Evolutionary conservation across 23 tunicate genomes (phyloP).

Genomic region (Styela clava): DNA sequence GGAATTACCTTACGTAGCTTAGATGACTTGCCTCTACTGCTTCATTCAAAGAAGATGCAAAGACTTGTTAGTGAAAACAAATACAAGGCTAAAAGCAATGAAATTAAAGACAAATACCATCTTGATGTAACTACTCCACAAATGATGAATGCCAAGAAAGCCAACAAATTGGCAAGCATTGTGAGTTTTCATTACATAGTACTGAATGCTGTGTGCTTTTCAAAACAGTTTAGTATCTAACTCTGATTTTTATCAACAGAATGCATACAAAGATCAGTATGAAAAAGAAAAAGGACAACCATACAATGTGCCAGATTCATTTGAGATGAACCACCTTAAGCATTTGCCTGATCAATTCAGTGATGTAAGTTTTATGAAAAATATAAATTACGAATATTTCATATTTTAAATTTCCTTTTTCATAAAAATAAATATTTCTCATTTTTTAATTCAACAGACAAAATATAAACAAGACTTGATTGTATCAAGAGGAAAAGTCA

Average conservation of each 20-base stretch:
- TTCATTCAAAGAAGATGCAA: slow-evolving; percentile 84
- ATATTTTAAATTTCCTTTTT: not conserved
- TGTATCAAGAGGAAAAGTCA: slow-evolving; percentile 75
- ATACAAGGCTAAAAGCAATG: slow-evolving; percentile 70
- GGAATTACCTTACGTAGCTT: slow-evolving; percentile 44
- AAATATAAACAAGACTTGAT: slow-evolving; percentile 87
- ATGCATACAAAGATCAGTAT: slow-evolving; percentile 41
- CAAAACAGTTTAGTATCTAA: no score
- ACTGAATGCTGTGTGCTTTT: no score
- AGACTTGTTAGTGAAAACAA: slow-evolving; percentile 57
- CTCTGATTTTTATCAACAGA: no score
- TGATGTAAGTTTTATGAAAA: slow-evolving; percentile 57
- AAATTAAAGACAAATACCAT: slow-evolving; percentile 75
- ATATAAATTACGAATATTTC: not conserved
- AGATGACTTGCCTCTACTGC: slow-evolving; percentile 48
- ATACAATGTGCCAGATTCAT: slow-evolving; percentile 49
- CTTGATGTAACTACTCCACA: slow-evolving; percentile 65
- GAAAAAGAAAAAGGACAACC: slow-evolving; percentile 52
- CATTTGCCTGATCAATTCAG: slow-evolving; percentile 61
- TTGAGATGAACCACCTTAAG: slow-evolving; percentile 70
- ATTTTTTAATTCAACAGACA: slow-evolving; percentile 26
- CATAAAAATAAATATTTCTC: not conserved
- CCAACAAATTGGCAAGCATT: slow-evolving; percentile 48
- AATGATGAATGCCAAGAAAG: slow-evolving; percentile 56
- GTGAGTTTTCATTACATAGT: slow-evolving; percentile 31